Evolutionary conservation across 2,113 vertebrate genomes (phyloP), one percentile per base, ranked within the genome.

Genomic region (Rhegmatorhina hoffmannsi): DNA sequence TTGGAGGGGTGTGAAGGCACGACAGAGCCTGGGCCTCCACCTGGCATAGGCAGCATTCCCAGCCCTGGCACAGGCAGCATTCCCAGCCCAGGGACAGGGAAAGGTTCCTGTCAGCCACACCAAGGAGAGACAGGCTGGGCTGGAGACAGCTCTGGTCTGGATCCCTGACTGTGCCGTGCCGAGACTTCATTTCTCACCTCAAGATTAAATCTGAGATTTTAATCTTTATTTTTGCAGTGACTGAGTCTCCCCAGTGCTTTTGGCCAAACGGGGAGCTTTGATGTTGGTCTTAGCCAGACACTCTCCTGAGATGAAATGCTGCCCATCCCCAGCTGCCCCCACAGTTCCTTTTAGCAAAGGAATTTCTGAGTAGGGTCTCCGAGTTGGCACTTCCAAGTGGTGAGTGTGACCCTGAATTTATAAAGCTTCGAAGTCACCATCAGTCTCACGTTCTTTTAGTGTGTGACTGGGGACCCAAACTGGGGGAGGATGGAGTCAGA

Each of bases 181-280:
- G 47, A 78, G 50, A 23, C 49, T 90, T 96, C 26, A n/a, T 56
- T 95, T 93, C 94, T 93, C 90, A 83, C 82, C 68, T 97, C 47
- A 19, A 69, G 82, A 68, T 89, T 77, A 89, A 92, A 92, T 84
- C 83, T 67, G 55, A 80, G 88, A 83, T 94, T 66, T 20, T 76
- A 70, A 52, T 84, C 63, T 83, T 90, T 80, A 20, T 82, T 93
- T 95, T 84, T 83, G 67, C 59, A 69, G 36, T 91, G 90, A 87
- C 29, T 86, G 83, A 59, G 72, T 75, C 73, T 86, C 86, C 79
- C 86, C 59, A 47, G 38, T 43, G 76, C 73, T 94, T 67, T 84
- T 95, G 91, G 92, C 76, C 58, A 66, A 82, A 63, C 7, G 40
- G 38, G 70, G 55, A 55, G 69, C 91, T 92, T 94, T 91, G 89